Evolutionary conservation across 2,113 vertebrate species (phyloP).

Genomic region (Ophthalmolycus amberensis): DNA sequence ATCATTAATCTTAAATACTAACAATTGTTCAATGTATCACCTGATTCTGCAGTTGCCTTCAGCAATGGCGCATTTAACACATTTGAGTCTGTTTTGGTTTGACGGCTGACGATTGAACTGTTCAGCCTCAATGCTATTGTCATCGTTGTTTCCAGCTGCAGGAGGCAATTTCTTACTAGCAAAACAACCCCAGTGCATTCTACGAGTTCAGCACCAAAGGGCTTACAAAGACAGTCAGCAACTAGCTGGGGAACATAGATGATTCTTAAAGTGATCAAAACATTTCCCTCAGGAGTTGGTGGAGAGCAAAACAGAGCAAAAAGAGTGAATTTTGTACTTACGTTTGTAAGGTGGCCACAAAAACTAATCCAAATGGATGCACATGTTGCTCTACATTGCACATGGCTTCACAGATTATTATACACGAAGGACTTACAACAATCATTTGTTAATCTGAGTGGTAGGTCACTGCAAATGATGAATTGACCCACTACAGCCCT

Average conservation of each 20-base stretch:
- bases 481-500: constrained; percentile 20
- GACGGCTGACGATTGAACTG: neutral
- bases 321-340: neutral
- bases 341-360: neutral
- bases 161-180: neutral
- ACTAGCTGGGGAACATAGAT: neutral
- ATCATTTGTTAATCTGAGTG: constrained; percentile 22
- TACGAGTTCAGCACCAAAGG: neutral
- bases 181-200: neutral
- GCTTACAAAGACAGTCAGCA: neutral
- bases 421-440: constrained; percentile 8
- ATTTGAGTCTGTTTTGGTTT: neutral
- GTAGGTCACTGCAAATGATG: constrained; percentile 45
- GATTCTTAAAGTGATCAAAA: neutral
- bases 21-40: neutral
- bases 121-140: neutral
- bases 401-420: neutral
- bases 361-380: neutral
- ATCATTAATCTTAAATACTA: neutral
- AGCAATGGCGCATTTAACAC: neutral
- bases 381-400: neutral
- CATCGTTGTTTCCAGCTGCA: neutral
- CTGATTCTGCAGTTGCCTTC: neutral
- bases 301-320: neutral
- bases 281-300: neutral